Evolutionary conservation across 2,797 vertebrate genomes (phyloP), one percentile per base, ranked within the genome.

Genomic region (Pygocentrus nattereri): DNA sequence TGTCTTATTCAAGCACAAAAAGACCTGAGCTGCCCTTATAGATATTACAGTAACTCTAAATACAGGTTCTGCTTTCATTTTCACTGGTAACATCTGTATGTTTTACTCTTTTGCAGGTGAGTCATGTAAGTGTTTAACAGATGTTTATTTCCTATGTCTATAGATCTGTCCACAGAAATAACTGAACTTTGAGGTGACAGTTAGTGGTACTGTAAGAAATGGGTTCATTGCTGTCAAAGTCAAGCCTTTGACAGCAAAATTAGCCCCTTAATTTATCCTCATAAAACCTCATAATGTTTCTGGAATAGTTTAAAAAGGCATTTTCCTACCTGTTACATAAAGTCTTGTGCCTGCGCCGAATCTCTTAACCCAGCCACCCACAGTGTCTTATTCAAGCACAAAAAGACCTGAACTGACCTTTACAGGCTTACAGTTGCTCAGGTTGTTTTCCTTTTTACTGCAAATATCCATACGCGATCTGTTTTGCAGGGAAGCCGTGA

Each of bases 281-380:
- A 44, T 19, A 68, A 61, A 1, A 47, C 4, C 15, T 47, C 12
- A 8, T 15, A 27, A 34, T 21, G 19, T 73, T n/a, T 56, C 27
- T 54, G 50, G 30, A 56, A 18, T 0, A 16, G 15, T 34, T 12
- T 4, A 72, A 12, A 75, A 72, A 1, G 64, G 23, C 38, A 21
- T 50, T 38, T 44, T 52, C 84, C 77, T 81, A 88, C 87, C 79
- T 74, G 81, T 79, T 30, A 85, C 83, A 71, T 74, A 77, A 12
- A 85, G 76, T 80, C 52, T 82, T 78, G 87, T 88, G 16, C 87
- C 87, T 8, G 72, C 61, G 56, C 85, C 87, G 3, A 86, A 88
- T 31, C 75, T 31, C 62, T 88, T 86, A 1, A 19, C 13, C 56
- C 0, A 69, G 30, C 6, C 5, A 67, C 30, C 70, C 85, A 86